These are phyloP conservation scores for Peromyscus californicus DNA, from an alignment of 2,113 vertebrate genomes.

Conservation along the genomic window DNA sequence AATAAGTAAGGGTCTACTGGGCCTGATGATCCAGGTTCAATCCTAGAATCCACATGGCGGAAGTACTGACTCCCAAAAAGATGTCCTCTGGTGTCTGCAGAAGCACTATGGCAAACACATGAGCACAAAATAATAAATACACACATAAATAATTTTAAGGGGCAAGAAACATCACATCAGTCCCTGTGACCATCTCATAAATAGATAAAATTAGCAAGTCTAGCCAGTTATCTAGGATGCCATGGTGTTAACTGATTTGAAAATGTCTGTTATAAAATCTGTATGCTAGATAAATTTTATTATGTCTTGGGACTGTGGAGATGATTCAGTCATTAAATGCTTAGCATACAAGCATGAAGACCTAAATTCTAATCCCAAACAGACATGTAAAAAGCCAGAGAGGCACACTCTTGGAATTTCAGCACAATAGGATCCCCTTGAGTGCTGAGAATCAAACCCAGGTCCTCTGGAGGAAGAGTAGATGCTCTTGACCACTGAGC, in stretches of 20 bases:
- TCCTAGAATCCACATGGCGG: not conserved
- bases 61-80: not conserved
- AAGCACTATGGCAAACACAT: not conserved
- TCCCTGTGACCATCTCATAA: not conserved
- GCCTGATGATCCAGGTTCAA: not conserved
- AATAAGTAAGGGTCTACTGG: not conserved
- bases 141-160: not conserved
- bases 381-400: not conserved
- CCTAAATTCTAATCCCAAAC: not conserved
- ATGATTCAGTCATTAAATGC: not conserved
- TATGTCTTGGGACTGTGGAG: not conserved
- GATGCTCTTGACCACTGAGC: not conserved
- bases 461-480: not conserved
- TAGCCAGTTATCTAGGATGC: not conserved
- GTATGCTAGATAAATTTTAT: not conserved
- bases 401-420: not conserved
- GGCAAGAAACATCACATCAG: not conserved
- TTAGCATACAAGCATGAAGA: not conserved
- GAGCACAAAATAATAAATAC: not conserved
- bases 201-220: not conserved
- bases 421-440: not conserved
- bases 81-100: not conserved
- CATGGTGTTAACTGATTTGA: not conserved
- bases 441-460: not conserved
- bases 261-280: not conserved